These are phyloP conservation scores for Heterodera filipjevi DNA, from an alignment of 2,888 invertebrate species.

Conservation along the genomic window DNA sequence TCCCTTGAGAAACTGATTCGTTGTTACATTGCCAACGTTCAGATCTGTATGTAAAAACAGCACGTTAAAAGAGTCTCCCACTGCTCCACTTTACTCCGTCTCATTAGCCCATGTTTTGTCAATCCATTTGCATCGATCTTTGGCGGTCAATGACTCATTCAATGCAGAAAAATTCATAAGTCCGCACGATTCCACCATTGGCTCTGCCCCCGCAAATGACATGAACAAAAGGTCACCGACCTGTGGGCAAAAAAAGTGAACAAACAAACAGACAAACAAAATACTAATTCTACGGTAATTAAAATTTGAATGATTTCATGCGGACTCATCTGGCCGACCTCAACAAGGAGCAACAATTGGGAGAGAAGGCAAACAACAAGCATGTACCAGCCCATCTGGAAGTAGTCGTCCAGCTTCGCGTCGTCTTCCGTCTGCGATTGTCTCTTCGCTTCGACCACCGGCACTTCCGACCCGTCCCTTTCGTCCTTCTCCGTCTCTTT, in stretches of 20 bases:
- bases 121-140: not conserved
- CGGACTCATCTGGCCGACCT: not conserved
- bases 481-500: not conserved
- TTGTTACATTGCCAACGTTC: not conserved
- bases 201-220: conserved; percentile 44
- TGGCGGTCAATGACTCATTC: not conserved
- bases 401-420: conserved; percentile 39
- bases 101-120: not conserved
- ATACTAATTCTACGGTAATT: not conserved
- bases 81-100: not conserved
- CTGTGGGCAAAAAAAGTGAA: no score
- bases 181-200: not conserved
- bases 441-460: no score
- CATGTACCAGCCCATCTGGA: conserved; percentile 43
- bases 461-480: no score
- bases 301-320: not conserved
- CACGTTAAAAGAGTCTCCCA: not conserved
- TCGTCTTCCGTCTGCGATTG: not conserved
- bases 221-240: conserved; percentile 48
- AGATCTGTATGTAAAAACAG: not conserved
- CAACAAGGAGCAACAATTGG: conserved; percentile 39
- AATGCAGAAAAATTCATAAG: not conserved
- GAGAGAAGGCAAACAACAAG: conserved; percentile 41
- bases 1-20: not conserved
- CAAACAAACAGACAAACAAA: no score